These are phyloP conservation scores for Margarornis squamiger DNA, from an alignment of 2,797 vertebrate species.

Conservation along the genomic window DNA sequence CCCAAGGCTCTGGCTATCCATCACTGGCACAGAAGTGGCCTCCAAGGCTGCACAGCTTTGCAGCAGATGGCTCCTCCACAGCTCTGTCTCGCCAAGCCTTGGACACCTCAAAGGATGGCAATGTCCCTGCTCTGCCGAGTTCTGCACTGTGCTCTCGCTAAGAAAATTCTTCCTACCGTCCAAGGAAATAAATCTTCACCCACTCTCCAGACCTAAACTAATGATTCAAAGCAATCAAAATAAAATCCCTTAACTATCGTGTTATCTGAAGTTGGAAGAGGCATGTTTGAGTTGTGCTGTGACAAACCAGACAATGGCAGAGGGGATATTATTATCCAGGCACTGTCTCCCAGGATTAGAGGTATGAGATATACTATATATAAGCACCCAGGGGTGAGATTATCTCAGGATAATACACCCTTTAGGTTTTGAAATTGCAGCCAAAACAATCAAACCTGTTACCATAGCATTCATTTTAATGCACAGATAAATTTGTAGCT, in stretches of 20 bases:
- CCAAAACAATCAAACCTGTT: slow-evolving; percentile 63
- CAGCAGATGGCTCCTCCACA: neutral
- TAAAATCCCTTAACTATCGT: neutral
- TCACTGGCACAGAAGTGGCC: neutral
- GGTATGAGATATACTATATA: slow-evolving; percentile 45
- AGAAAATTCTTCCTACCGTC: neutral
- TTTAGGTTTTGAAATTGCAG: slow-evolving; percentile 63
- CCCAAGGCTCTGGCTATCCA: neutral
- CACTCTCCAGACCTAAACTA: neutral
- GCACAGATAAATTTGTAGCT: slow-evolving; percentile 56
- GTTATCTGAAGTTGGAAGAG: neutral
- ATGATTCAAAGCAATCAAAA: neutral
- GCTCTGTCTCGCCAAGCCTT: neutral
- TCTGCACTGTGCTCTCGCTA: neutral
- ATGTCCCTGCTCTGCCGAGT: neutral
- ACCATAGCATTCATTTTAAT: slow-evolving; percentile 67
- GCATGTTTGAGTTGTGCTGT: neutral
- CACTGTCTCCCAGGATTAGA: slow-evolving; percentile 44
- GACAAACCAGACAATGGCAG: neutral
- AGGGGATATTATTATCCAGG: slow-evolving; percentile 9
- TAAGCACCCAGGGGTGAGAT: slow-evolving; percentile 53
- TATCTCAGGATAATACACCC: slow-evolving; percentile 52
- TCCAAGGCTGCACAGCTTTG: neutral
- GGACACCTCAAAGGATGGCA: neutral
- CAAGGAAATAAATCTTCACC: neutral